Conservation (phyloP, 2,113 vertebrate species). For the Heteronetta atricapilla region DNA sequence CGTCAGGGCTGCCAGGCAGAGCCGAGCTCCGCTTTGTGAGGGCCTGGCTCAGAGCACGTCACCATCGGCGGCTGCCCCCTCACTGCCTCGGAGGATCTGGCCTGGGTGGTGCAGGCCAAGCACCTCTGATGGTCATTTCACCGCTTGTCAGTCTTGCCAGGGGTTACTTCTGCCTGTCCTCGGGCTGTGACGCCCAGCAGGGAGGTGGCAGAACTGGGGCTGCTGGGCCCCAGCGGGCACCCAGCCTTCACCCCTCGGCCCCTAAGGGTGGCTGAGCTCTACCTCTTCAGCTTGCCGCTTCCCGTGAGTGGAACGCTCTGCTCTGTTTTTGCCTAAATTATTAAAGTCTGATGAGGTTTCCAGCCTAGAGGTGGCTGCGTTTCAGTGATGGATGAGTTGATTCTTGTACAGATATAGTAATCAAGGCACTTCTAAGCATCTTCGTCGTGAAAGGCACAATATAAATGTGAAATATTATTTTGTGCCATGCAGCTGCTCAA, state of each 20-base stretch:
- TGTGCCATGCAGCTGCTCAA: conserved; percentile 39
- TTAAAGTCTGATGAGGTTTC: conserved; percentile 51
- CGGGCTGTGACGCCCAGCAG: neutral
- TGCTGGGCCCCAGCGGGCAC: neutral
- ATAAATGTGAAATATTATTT: conserved; percentile 63
- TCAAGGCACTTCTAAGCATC: conserved; percentile 39
- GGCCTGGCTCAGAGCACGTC: neutral
- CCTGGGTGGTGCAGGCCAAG: neutral
- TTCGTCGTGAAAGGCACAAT: conserved; percentile 12
- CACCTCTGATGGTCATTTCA: neutral
- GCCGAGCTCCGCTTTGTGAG: neutral
- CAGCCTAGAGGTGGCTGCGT: conserved; percentile 38
- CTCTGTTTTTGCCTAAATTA: conserved; percentile 46
- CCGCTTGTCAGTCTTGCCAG: neutral
- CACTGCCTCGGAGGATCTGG: neutral
- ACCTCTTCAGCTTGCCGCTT: neutral
- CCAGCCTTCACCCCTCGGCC: neutral
- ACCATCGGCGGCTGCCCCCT: neutral
- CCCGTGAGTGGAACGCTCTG: conserved; percentile 10
- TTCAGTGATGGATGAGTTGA: conserved; percentile 54
- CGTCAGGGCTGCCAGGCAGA: neutral
- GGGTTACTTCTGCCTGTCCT: neutral
- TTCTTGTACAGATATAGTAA: conserved; percentile 44
- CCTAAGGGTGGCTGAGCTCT: neutral
- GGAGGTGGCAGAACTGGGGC: neutral